Evolutionary conservation across 1,140 invertebrate genomes (phyloP).

Genomic region (Chironomus tepperi): DNA sequence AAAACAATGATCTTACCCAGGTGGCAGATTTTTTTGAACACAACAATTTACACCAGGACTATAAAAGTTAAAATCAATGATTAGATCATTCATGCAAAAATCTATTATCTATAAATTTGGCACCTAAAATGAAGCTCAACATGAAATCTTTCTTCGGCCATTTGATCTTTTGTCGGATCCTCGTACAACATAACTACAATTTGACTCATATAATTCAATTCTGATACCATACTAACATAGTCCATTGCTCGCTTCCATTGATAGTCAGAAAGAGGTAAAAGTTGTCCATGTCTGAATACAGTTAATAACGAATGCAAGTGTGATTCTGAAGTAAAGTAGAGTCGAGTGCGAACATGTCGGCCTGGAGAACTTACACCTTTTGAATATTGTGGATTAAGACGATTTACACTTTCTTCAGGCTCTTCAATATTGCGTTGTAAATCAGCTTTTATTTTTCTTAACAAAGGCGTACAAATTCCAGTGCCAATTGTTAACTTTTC

Average conservation of each 20-base stretch:
- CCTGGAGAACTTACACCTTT: slow-evolving; percentile 97
- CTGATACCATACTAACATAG: slow-evolving; percentile 93
- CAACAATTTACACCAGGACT: slow-evolving; percentile 95
- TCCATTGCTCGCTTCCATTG: slow-evolving; percentile 99
- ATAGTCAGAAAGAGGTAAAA: slow-evolving; percentile 84
- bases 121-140: slow-evolving; percentile 86
- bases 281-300: slow-evolving; percentile 85
- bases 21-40: slow-evolving; percentile 87
- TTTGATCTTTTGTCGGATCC: slow-evolving; percentile 91
- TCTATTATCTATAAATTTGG: no score
- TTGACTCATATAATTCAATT: slow-evolving; percentile 99
- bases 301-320: slow-evolving; percentile 98
- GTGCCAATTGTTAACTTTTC: slow-evolving; percentile 96
- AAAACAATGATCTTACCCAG: slow-evolving; percentile 47
- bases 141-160: slow-evolving; percentile 86
- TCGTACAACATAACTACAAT: slow-evolving; percentile 99
- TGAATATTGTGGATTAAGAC: slow-evolving; percentile 93
- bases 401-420: slow-evolving; percentile 84
- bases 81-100: no score
- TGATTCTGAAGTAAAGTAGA: slow-evolving; percentile 99
- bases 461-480: slow-evolving; percentile 91
- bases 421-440: slow-evolving; percentile 85
- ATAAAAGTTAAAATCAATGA: no score
- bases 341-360: slow-evolving; percentile 88
- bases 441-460: slow-evolving; percentile 95